Evolutionary conservation across 1,140 invertebrate genomes (phyloP), one percentile per base, ranked within the genome.

Genomic region (Pristionchus pacificus): DNA sequence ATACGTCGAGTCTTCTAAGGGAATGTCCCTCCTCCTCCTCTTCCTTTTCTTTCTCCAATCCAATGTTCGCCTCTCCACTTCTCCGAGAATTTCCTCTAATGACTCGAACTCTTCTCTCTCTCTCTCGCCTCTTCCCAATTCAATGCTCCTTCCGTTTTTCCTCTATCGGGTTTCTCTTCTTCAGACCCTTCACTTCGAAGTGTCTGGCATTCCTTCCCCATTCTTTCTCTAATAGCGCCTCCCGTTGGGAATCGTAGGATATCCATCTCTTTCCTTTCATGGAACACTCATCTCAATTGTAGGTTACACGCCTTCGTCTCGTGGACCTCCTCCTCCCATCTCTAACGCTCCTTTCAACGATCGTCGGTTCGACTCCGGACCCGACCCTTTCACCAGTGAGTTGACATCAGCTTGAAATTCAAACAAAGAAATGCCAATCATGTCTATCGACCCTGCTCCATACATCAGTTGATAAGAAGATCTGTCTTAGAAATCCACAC

Each of bases 331-430:
- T 28, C 31, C 68, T 63, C 59, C 68, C 60, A 63, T 70, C 29
- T 70, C 68, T 60, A 68, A 68, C 66, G 65, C 61, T 25, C 71
- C 71, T 25, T 24, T 61, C 25, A 73, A 68, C 60, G 32, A 60
- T 73, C 28, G 71, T 60, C 62, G 65, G 28, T 25, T 38, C 65
- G 57, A 30, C 66, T 55, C 59, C 66, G 15, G 64, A 33, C 30
- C 32, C 65, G n/a, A n/a, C 67, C 64, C 68, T n/a, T 63, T 71
- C 55, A 61, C 49, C 49, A 65, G 71, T 72, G n/a, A 67, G 71
- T 55, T 67, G 0, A 1, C 57, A 19, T 19, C 49, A n/a, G n/a
- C n/a, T n/a, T n/a, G n/a, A n/a, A n/a, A n/a, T n/a, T n/a, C n/a
- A n/a, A n/a, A n/a, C n/a, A n/a, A n/a, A n/a, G n/a, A n/a, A n/a